These are phyloP conservation scores for Emydocephalus ijimae DNA, from an alignment of 2,113 vertebrate species.

Conservation along the genomic window DNA sequence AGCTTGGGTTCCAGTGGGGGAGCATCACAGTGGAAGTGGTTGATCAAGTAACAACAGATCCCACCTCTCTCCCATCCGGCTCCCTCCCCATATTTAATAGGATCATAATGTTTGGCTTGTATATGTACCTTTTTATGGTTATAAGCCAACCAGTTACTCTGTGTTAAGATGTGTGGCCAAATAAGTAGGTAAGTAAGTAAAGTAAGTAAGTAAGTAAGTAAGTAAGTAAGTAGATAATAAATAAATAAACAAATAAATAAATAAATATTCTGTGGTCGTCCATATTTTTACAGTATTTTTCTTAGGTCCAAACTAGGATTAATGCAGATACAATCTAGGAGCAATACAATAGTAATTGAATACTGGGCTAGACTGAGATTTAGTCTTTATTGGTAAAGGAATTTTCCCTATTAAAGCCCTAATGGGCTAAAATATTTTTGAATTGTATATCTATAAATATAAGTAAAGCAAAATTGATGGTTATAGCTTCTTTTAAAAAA, in stretches of 20 bases:
- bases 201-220: not conserved
- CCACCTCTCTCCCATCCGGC: not conserved
- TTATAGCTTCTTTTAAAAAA: not conserved
- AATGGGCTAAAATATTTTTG: not conserved
- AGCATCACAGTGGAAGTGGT: not conserved
- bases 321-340: not conserved
- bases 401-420: not conserved
- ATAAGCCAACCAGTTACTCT: not conserved
- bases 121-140: not conserved
- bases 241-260: not conserved
- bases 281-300: not conserved
- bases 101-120: not conserved
- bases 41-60: not conserved
- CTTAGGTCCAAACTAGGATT: not conserved
- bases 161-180: not conserved
- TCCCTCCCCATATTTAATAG: not conserved
- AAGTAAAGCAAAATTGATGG: not conserved
- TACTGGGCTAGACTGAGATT: not conserved
- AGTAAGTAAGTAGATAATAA: no score
- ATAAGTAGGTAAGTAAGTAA: not conserved
- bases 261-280: not conserved
- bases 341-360: not conserved
- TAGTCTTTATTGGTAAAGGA: not conserved
- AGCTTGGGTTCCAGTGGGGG: not conserved
- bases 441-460: not conserved